A percentile compares a stretch with the other conserved stretches of the same genome.
Evolutionary conservation across 1,140 invertebrate genomes (phyloP).

Genomic region (Teleogryllus occipitalis): DNA sequence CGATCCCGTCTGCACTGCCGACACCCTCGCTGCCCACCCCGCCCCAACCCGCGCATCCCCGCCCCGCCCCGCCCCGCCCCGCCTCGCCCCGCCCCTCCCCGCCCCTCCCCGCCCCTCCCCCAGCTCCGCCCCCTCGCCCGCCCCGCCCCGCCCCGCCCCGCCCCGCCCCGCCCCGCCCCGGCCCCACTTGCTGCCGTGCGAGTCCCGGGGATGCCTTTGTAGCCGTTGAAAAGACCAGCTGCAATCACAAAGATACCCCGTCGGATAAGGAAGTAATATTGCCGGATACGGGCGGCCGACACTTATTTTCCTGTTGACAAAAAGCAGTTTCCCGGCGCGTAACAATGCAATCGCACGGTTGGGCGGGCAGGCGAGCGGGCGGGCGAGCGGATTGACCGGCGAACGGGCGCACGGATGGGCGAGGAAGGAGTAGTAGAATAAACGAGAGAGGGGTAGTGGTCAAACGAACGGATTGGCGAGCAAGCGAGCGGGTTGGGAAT

Average conservation of each 20-base stretch:
- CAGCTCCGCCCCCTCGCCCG: too few relatives aligned
- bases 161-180: too few relatives aligned
- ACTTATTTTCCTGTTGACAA: conserved; percentile 5
- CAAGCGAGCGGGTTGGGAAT: not conserved
- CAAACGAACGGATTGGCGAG: not conserved
- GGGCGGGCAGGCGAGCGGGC: not conserved
- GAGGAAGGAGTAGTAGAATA: too few relatives aligned
- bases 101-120: too few relatives aligned
- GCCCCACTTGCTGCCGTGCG: too few relatives aligned
- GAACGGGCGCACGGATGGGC: not conserved
- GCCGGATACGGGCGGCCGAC: not conserved
- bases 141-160: too few relatives aligned
- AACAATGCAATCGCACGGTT: not conserved
- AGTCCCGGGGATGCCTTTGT: not conserved
- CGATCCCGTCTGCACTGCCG: too few relatives aligned
- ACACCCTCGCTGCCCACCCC: too few relatives aligned
- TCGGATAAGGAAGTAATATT: not conserved
- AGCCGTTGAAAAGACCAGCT: not conserved
- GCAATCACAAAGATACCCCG: not conserved
- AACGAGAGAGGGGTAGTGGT: too few relatives aligned
- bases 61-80: too few relatives aligned
- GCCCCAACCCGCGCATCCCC: too few relatives aligned
- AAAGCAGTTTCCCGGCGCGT: not conserved
- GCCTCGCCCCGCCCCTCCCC: too few relatives aligned
- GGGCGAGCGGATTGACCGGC: not conserved